phyloP scores from a whole-genome alignment of 1,140 invertebrate genomes.

The Cydia pomonella region DNA sequence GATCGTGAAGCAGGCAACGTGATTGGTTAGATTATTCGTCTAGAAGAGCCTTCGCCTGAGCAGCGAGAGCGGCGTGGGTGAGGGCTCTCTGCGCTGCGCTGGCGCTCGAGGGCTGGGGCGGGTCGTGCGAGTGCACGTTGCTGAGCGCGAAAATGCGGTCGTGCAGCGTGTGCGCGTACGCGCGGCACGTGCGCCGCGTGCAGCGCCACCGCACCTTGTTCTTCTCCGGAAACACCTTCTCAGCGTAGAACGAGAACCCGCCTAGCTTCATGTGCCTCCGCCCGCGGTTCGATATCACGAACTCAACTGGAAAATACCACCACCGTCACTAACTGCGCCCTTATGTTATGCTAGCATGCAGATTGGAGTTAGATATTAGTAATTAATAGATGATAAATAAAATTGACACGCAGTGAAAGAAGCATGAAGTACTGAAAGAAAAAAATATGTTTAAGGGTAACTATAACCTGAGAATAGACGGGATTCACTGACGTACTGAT shows the following conservation, averaged over 20 bases:
- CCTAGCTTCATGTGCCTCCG: conserved; percentile 76
- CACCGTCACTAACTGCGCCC: conserved; percentile 53
- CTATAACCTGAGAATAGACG: too few relatives aligned
- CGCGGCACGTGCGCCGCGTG: conserved; percentile 77
- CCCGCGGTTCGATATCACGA: conserved; percentile 79
- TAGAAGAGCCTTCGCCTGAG: conserved; percentile 54
- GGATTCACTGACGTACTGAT: too few relatives aligned
- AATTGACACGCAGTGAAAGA: neutral
- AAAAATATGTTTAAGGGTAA: too few relatives aligned
- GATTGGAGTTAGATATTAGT: conserved; percentile 28
- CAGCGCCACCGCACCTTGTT: conserved; percentile 79
- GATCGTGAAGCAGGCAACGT: too few relatives aligned
- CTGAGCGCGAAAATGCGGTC: conserved; percentile 78
- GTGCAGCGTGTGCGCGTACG: conserved; percentile 77
- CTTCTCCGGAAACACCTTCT: conserved; percentile 79
- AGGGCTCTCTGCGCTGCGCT: conserved; percentile 37
- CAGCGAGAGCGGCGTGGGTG: conserved; percentile 47
- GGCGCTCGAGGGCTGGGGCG: conserved; percentile 50
- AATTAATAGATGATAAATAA: neutral
- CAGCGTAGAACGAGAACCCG: conserved; percentile 78
- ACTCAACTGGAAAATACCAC: conserved; percentile 75
- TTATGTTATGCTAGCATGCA: conserved; percentile 28
- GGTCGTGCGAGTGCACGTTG: conserved; percentile 76
- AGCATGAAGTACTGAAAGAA: neutral
- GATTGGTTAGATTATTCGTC: conserved; percentile 50